Conservation (phyloP, 1,140 invertebrate genomes). For the Trinorchestia longiramus region DNA sequence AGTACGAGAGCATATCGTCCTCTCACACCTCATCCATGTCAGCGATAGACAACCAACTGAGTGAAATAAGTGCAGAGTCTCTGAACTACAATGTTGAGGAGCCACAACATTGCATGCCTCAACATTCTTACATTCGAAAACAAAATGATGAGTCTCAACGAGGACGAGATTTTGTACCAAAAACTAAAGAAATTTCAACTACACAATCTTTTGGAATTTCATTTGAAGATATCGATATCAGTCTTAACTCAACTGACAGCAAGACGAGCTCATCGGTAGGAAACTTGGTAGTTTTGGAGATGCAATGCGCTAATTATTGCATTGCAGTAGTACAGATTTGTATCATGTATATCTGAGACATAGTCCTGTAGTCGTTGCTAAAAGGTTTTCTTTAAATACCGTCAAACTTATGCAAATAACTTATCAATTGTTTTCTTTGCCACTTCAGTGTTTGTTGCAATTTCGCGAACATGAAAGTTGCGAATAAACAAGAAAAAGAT, state of each 20-base stretch:
- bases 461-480: not conserved
- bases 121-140: not conserved
- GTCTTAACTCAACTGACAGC: slow-evolving; percentile 38
- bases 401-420: not conserved
- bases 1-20: slow-evolving; percentile 23
- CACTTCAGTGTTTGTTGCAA: not conserved
- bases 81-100: slow-evolving; percentile 1
- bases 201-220: not conserved
- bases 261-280: slow-evolving; percentile 37
- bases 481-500: not conserved
- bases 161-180: not conserved
- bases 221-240: slow-evolving; percentile 51
- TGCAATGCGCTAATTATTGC: not conserved
- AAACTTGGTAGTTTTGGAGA: not conserved
- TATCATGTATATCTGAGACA: not conserved
- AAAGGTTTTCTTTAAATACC: not conserved
- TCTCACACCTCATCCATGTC: slow-evolving; percentile 40
- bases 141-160: not conserved
- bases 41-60: slow-evolving; percentile 8
- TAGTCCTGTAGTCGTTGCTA: not conserved
- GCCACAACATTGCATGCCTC: not conserved
- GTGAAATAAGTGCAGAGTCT: slow-evolving; percentile 30
- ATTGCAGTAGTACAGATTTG: not conserved
- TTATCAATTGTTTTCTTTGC: not conserved
- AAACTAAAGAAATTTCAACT: not conserved